Base-by-base conservation (phyloP, 2,113 vertebrate species). In the Hippotragus niger region DNA sequence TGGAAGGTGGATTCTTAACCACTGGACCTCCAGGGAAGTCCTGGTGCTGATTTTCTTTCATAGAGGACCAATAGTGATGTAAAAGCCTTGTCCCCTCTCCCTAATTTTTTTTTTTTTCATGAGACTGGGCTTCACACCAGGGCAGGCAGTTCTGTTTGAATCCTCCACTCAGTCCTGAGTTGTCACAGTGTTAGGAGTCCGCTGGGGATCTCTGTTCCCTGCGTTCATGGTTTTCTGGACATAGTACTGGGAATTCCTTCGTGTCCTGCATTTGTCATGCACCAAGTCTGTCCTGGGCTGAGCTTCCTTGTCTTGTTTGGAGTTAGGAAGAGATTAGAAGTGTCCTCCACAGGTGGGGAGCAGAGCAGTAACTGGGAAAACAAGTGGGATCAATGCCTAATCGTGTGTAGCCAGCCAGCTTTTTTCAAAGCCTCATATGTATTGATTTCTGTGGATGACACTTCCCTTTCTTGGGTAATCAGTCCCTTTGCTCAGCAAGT, bases 311-410 rank as follows among this genome's bases (percentile, higher is more conserved):
- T 98, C 98, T 99, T 98, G 52, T 98, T 97, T 98, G 97, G 90
- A 98, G 95, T 98, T 98, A 98, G 97, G 0, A 8, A 58, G 64
- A 96, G 95, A 99, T 99, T 98, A 98, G 97, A 98, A 97, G 91
- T 97, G 98, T 97, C 97, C 98, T 98, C 98, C 97, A 86, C 2
- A 13, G 98, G 98, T 98, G 97, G 97, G 53, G 88, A 98, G 98
- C 91, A 64, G 97, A 98, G 98, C 97, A 98, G 97, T 98, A 90
- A 98, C 98, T 99, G 97, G 97, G 98, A 98, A 99, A 99, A 99
- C 98, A 99, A 98, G 98, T 67, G 67, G 99, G 99, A 99, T 99
- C 99, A 3, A 99, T 99, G 98, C 97, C 98, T 99, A 99, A 99
- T 99, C 99, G 99, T 98, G 98, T 98, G 97, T 98, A 99, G 98